These are phyloP conservation scores for Rhinoderma darwinii DNA, from an alignment of 2,113 vertebrate species.

Conservation along the genomic window DNA sequence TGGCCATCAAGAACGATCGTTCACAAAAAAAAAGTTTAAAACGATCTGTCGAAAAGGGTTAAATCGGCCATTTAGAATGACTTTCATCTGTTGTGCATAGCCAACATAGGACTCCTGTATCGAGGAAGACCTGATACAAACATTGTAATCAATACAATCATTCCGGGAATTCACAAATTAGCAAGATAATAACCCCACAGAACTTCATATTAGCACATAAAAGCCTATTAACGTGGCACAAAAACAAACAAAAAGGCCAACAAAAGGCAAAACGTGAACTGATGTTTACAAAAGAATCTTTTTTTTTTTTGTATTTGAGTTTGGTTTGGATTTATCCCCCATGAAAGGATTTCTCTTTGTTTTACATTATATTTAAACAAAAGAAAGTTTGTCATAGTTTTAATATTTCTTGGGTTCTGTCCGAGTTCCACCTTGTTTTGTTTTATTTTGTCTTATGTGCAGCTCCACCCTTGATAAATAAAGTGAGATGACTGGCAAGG, in stretches of 20 bases:
- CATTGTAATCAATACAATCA: conserved; percentile 8
- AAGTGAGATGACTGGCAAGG: conserved; percentile 72
- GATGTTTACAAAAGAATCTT: conserved; percentile 28
- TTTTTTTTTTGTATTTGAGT: conserved; percentile 32
- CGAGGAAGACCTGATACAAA: not conserved
- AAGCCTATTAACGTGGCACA: conserved; percentile 35
- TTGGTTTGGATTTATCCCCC: conserved; percentile 39
- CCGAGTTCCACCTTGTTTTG: conserved; percentile 78
- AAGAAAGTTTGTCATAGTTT: conserved; percentile 73
- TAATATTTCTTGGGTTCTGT: conserved; percentile 75
- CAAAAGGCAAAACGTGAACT: conserved; percentile 11
- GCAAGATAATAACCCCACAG: conserved; percentile 2
- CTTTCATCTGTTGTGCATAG: too few species aligned
- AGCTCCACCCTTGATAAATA: conserved; percentile 83
- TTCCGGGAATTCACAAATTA: not conserved
- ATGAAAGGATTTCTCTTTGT: conserved; percentile 46
- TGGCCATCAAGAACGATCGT: too few species aligned
- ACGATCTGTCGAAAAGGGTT: too few species aligned
- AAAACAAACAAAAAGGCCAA: conserved; percentile 17
- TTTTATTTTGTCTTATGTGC: conserved; percentile 69
- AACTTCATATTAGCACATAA: conserved; percentile 29
- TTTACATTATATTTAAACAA: conserved; percentile 67
- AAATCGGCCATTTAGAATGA: too few species aligned
- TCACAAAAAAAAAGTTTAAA: too few species aligned
- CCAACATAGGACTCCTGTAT: not conserved